A percentile compares a stretch with the other conserved stretches of the same genome.
These are phyloP conservation scores for Galeopsomyia nigrocyanea DNA, from an alignment of 2,888 invertebrate genomes.

Conservation along the genomic window DNA sequence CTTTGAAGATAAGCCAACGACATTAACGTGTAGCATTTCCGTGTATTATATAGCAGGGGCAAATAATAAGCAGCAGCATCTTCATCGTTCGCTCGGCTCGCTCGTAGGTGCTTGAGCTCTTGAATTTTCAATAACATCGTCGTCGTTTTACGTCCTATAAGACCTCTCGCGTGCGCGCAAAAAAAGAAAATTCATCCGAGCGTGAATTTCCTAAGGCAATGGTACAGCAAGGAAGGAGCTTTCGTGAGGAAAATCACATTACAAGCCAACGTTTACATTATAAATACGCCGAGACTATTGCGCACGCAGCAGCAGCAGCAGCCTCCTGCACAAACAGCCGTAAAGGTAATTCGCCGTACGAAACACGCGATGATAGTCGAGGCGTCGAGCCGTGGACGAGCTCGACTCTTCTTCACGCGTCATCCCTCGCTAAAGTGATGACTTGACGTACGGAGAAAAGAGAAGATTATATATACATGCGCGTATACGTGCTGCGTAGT, in stretches of 20 bases:
- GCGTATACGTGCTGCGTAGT: too few relatives aligned
- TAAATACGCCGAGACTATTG: conserved; percentile 41
- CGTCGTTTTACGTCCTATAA: too few relatives aligned
- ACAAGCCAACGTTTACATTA: conserved; percentile 18
- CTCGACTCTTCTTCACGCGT: conserved; percentile 17
- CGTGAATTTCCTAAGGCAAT: neutral
- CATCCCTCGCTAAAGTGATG: conserved; percentile 12
- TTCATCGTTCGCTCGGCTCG: too few relatives aligned
- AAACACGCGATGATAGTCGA: conserved; percentile 35
- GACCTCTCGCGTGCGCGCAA: too few relatives aligned
- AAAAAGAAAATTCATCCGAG: neutral
- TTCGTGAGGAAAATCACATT: conserved; percentile 16
- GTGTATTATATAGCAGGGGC: too few relatives aligned
- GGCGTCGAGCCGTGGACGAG: neutral
- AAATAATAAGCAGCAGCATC: too few relatives aligned
- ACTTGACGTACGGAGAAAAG: too few relatives aligned
- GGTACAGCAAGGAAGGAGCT: neutral
- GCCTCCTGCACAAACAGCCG: conserved; percentile 54
- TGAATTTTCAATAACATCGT: too few relatives aligned
- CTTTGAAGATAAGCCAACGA: too few relatives aligned
- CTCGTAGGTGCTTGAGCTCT: too few relatives aligned
- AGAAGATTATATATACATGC: too few relatives aligned
- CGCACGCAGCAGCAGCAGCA: conserved; percentile 43
- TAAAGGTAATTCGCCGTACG: conserved; percentile 57
- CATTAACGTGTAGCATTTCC: too few relatives aligned